Evolutionary conservation across 2,113 vertebrate genomes (phyloP).

Genomic region (Pollachius pollachius): DNA sequence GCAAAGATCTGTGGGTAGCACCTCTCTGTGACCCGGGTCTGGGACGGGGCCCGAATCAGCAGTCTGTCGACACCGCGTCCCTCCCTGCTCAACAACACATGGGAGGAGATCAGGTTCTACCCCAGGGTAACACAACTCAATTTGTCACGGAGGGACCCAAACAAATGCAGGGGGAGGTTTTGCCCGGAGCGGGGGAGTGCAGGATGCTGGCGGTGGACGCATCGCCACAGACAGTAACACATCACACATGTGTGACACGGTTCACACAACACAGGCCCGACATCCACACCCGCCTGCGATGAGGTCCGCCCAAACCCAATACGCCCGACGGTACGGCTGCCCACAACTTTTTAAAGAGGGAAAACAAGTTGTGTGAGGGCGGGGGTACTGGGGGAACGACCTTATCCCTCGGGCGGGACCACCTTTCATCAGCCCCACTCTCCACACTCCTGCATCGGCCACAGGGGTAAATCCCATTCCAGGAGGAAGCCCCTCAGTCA

Average conservation of each 20-base stretch:
- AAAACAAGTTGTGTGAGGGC: too few relatives aligned
- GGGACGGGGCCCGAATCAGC: neutral
- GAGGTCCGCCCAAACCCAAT: neutral
- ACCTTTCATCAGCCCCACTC: conserved; percentile 48
- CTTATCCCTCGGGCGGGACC: neutral
- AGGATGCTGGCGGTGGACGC: conserved; percentile 11
- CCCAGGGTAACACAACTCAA: conserved; percentile 1
- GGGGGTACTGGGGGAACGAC: conserved; percentile 18
- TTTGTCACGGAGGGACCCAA: conserved; percentile 6
- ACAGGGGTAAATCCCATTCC: conserved; percentile 49
- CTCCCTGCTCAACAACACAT: conserved; percentile 19
- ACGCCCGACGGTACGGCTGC: conserved; percentile 35
- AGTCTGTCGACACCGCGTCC: neutral
- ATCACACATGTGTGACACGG: conserved; percentile 31
- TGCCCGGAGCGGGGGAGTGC: conserved; percentile 24
- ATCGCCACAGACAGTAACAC: conserved; percentile 28
- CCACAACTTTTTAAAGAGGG: neutral
- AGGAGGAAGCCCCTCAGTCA: conserved; percentile 28
- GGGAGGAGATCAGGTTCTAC: conserved; percentile 23
- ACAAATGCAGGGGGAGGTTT: neutral
- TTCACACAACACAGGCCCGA: conserved; percentile 26
- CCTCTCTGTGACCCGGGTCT: neutral
- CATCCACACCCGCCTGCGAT: neutral
- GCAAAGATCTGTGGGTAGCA: neutral
- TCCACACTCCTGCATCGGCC: conserved; percentile 43